Conservation (phyloP, 2,113 vertebrate genomes). For the Cynoglossus semilaevis region DNA sequence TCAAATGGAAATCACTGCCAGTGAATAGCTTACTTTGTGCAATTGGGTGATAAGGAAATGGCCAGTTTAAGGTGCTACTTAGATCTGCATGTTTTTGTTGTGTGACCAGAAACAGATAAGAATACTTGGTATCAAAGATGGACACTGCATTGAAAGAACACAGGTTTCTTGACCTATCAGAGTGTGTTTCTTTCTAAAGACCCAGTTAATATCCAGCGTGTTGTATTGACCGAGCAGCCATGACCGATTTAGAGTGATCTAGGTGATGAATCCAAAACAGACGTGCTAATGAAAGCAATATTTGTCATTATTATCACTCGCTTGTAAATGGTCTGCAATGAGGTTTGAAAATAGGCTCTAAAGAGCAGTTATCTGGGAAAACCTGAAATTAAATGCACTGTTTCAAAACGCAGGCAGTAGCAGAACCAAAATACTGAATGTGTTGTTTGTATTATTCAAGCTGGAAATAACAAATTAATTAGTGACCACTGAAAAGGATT, state of each 20-base stretch:
- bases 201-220: conserved; percentile 42
- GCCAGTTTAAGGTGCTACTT: conserved; percentile 19
- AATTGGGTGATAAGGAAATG: conserved; percentile 59
- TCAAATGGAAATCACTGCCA: conserved; percentile 68
- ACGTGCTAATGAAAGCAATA: conserved; percentile 14
- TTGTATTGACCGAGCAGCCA: conserved; percentile 29
- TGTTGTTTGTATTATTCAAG: no score
- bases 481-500: no score
- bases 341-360: not conserved
- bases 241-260: conserved; percentile 23
- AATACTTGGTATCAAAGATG: conserved; percentile 35
- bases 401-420: not conserved
- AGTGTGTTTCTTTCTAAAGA: conserved; percentile 43
- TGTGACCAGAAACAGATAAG: conserved; percentile 37
- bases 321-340: not conserved
- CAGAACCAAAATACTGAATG: no score
- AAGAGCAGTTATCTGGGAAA: not conserved
- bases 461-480: no score
- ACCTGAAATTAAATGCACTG: conserved; percentile 1
- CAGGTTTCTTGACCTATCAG: conserved; percentile 45
- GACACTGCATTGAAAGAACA: conserved; percentile 28
- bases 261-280: conserved; percentile 15
- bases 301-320: not conserved
- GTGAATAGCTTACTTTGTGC: conserved; percentile 59
- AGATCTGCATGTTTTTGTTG: conserved; percentile 6